Conservation (phyloP, 2,888 invertebrate species). For the Itoplectis maculator region DNA sequence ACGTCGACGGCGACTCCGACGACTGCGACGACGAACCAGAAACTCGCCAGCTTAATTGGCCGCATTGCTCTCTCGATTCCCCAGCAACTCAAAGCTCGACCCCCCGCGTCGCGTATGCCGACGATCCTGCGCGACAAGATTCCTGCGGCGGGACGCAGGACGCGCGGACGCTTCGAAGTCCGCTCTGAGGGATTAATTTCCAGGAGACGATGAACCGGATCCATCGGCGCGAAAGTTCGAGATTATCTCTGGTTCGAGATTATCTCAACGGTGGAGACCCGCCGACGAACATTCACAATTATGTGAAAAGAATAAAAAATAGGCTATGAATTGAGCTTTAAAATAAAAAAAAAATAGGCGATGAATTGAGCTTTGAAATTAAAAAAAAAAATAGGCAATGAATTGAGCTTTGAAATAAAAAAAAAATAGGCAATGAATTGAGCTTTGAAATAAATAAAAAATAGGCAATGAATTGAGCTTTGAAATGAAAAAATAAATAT, state of each 20-base stretch:
- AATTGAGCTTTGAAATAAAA: too few species aligned
- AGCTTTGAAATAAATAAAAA: too few species aligned
- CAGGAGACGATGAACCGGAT: not conserved
- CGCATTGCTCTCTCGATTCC: slow-evolving; percentile 47
- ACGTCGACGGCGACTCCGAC: slow-evolving; percentile 12
- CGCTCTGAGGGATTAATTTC: not conserved
- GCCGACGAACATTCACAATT: too few species aligned
- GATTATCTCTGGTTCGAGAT: not conserved
- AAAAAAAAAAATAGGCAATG: too few species aligned
- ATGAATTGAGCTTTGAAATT: too few species aligned
- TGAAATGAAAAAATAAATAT: too few species aligned
- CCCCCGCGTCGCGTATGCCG: slow-evolving; percentile 22
- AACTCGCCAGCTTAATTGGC: slow-evolving; percentile 44
- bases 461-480: too few species aligned
- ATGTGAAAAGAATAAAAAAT: too few species aligned
- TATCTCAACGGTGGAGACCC: too few species aligned
- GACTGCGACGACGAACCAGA: slow-evolving; percentile 7
- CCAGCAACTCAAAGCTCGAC: slow-evolving; percentile 52
- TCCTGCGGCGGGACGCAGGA: slow-evolving; percentile 16
- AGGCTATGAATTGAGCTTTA: too few species aligned
- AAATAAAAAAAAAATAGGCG: too few species aligned
- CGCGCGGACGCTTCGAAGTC: not conserved
- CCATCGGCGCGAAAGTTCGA: not conserved
- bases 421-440: too few species aligned
- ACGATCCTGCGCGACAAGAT: slow-evolving; percentile 34